Conservation (phyloP, 2,888 invertebrate genomes). For the Erpobdella octoculata region DNA sequence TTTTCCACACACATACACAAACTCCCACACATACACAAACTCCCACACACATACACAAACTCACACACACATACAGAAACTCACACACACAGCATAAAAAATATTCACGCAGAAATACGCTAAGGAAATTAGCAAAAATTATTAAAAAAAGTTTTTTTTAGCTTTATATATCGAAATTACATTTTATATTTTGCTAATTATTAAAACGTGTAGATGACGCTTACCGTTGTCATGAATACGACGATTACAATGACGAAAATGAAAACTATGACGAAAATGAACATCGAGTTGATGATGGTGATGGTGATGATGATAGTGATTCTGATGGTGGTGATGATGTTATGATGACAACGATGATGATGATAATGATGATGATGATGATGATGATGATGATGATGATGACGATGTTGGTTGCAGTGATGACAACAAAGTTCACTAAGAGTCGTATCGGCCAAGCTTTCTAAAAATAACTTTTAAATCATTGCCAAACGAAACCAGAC, state of each 20-base stretch:
- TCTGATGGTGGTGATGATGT: background rate
- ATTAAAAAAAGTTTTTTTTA: background rate
- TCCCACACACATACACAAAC: background rate
- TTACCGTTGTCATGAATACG: background rate
- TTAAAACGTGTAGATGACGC: background rate
- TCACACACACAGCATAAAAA: background rate
- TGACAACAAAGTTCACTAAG: no score
- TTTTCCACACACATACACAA: no score
- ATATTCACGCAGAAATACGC: no score
- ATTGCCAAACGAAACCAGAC: no score
- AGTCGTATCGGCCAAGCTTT: no score
- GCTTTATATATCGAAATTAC: no score
- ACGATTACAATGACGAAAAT: background rate
- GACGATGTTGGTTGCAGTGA: background rate
- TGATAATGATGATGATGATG: background rate
- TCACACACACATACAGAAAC: background rate
- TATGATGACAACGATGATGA: background rate
- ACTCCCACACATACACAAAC: background rate
- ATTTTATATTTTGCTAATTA: no score
- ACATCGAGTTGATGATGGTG: background rate
- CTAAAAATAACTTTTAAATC: no score
- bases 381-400: background rate
- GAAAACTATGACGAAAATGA: background rate
- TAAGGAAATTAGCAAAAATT: no score
- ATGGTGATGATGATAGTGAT: background rate